phyloP scores from a whole-genome alignment of 2,797 vertebrate species.

The Tenualosa ilisha region DNA sequence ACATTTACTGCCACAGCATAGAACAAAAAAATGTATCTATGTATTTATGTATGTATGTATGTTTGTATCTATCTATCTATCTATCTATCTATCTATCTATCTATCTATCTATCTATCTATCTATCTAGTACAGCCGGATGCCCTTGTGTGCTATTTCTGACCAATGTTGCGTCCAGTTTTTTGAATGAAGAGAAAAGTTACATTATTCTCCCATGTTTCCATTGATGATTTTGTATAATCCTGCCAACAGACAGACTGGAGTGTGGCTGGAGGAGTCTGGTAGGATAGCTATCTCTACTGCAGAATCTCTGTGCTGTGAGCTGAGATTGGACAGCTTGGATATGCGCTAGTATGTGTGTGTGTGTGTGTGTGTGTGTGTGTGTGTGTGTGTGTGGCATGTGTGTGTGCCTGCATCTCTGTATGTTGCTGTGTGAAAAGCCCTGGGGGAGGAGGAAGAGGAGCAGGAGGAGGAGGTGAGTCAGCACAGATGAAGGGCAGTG shows the following conservation, averaged over 20 bases:
- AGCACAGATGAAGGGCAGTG: conserved; percentile 43
- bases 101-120: too few species aligned
- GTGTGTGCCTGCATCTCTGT: neutral
- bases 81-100: too few species aligned
- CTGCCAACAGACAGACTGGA: neutral
- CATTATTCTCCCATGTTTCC: too few species aligned
- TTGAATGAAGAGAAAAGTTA: neutral
- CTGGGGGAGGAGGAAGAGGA: neutral
- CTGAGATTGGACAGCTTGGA: neutral
- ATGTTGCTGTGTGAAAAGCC: conserved; percentile 8
- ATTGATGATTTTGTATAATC: too few species aligned
- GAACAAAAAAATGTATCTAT: too few species aligned
- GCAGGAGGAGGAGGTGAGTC: conserved; percentile 24
- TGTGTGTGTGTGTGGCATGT: neutral
- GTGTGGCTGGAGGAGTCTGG: conserved; percentile 13
- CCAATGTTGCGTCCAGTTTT: neutral
- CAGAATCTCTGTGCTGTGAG: conserved; percentile 19
- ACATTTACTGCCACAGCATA: too few species aligned
- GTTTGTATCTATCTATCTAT: too few species aligned
- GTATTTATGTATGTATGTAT: too few species aligned
- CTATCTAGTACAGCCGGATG: too few species aligned
- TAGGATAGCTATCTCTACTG: conserved; percentile 27
- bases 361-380: neutral
- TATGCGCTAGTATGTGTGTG: neutral
- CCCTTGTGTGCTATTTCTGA: neutral